Evolutionary conservation across 53 echinoderm and acorn worm genomes (phyloP), one percentile per base, ranked within the genome.

Genomic region (Actinopyga echinites): DNA sequence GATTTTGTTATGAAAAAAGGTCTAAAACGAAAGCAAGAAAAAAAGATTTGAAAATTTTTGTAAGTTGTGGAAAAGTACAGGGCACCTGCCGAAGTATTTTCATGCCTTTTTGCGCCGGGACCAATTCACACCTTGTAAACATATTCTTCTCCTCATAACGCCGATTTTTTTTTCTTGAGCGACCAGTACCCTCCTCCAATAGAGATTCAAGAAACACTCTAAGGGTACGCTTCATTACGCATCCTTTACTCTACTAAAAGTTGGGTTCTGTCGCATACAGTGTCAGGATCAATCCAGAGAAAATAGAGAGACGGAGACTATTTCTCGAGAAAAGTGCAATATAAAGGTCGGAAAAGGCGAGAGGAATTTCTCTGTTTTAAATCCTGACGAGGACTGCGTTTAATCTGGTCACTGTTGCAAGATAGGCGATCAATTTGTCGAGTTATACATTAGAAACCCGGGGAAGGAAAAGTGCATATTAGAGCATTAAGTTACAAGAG

Each of bases 1-100:
- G 78, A 78, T 78, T 78, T 78, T 78, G 78, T 78, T 78, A 78
- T 78, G 78, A 78, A 78, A 78, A 56, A 32, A 62, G 60, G 31
- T 28, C 28, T 28, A 13, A 62, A 28, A 62, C 28, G 63, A 31
- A 31, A 62, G 31, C 3, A 62, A 62, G 28, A 31, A 31, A 30
- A 29, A 62, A 62, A 62, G 15, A 62, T 9, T 62, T 9, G 24
- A 24, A 62, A 62, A 28, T 62, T 62, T 62, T 53, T 40, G 37
- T 36, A 69, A 74, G 74, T 74, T 74, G 24, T 25, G 15, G 34
- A 20, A 78, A 78, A 78, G 78, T 78, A 21, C 78, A 78, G 45
- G 56, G 56, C 78, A 78, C 78, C 78, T 78, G 78, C 33, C 71
- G 71, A 43, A 6, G 40, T 36, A 42, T 71, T 71, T 42, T 71